Evolutionary conservation across 2,888 invertebrate species (phyloP), one percentile per base, ranked within the genome.

Genomic region (Philereme transversata): DNA sequence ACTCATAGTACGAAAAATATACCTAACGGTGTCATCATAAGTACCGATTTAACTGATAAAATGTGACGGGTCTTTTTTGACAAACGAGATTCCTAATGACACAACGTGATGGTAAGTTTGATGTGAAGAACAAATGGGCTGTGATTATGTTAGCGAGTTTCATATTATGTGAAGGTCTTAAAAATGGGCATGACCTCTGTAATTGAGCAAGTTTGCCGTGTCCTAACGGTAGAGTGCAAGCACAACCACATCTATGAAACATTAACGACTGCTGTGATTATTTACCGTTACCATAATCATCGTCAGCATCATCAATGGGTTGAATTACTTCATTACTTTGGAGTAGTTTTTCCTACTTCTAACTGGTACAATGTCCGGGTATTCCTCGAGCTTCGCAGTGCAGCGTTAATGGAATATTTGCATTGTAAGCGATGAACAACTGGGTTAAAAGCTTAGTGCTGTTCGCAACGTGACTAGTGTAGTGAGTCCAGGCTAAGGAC

Each of bases 361-460:
- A 69, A 70, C 68, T 72, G 72, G 70, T 62, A 71, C 72, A 74
- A 72, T 70, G 77, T 69, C 70, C 74, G 72, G 72, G 68, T 77
- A 70, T 77, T 72, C 69, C 68, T 51, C 69, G 71, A 70, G 70
- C 67, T 69, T 60, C 59, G 64, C 70, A 71, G 72, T 69, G 76
- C 72, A 76, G 77, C 77, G 78, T 77, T 78, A 82, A 77, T 77
- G 76, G 79, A 81, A 81, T 83, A 83, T 81, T 80, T 83, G 77
- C 79, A 78, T 80, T 78, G 77, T 75, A 74, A 76, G 77, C 72
- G 67, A 66, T 66, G 64, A 65, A 76, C 73, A 82, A 83, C 82
- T 82, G 75, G 84, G 85, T 85, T 87, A 88, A 86, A 87, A 88
- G 88, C 87, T 86, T 84, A 85, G 75, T 74, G 80, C 67, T 82